Conservation (phyloP, 2,888 invertebrate genomes). For the Strigamia transsilvanica region DNA sequence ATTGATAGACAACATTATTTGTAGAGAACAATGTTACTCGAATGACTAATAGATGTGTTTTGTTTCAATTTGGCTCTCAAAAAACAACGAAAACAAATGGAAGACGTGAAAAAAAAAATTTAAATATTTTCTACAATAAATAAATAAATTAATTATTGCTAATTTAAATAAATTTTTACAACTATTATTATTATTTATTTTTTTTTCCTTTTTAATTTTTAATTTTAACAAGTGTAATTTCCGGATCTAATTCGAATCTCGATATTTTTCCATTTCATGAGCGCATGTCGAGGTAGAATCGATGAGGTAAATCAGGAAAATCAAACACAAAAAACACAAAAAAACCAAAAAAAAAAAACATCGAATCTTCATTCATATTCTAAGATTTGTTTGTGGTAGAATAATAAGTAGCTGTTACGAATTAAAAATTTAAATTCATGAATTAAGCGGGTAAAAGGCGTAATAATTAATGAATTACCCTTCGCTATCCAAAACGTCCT, state of each 20-base stretch:
- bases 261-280: background rate
- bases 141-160: too few relatives aligned
- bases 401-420: conserved; percentile 81
- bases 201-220: background rate
- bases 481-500: conserved; percentile 94
- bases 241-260: background rate
- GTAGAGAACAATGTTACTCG: too few relatives aligned
- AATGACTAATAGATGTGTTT: too few relatives aligned
- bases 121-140: too few relatives aligned
- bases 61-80: too few relatives aligned
- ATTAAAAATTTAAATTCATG: conserved; percentile 6
- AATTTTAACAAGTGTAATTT: too few relatives aligned
- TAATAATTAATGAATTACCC: conserved; percentile 70
- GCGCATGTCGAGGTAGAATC: too few relatives aligned
- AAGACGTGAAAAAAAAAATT: too few relatives aligned
- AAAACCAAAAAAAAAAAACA: background rate
- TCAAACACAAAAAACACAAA: background rate
- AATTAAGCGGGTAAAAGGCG: background rate
- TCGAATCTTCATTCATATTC: conserved; percentile 71
- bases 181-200: background rate
- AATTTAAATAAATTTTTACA: background rate
- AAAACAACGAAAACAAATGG: too few relatives aligned
- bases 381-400: conserved; percentile 95
- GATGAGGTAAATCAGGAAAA: background rate
- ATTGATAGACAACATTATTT: too few relatives aligned